Base-by-base conservation (phyloP, 2,888 invertebrate genomes). In the Nomada fucata region DNA sequence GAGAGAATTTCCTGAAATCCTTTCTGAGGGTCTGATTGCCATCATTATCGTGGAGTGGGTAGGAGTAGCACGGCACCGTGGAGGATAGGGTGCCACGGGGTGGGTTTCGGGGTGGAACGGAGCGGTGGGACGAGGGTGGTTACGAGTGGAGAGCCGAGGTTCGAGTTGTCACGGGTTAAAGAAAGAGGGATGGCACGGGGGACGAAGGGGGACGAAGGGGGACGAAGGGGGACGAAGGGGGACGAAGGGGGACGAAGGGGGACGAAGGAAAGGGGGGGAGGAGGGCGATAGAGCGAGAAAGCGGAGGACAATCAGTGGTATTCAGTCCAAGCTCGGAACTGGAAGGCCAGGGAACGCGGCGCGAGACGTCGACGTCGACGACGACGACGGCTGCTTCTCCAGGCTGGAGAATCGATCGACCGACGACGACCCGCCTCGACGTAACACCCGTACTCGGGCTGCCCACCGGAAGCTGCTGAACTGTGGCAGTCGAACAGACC, bases 1-100 rank as follows among this genome's bases (percentile, higher is more conserved):
- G 93, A 93, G 93, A 93, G 93, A 93, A 93, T 93, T 93, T 93
- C 93, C 93, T 93, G 93, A 93, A 93, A 93, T 93, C 93, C 93
- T 93, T 93, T 93, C 92, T 92, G 91, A 93, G 92, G 93, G 92
- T 91, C 92, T 93, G 93, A 93, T 93, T 93, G 93, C 93, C 93
- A 93, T 93, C 93, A 93, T 93, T 93, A 93, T 92, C 92, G 91
- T 92, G 91, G 93, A 93, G 93, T 93, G 93, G 92, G 92, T 89
- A 91, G 89, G 86, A 91, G 91, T 91, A 89, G 91, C 88, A 89
- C 89, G 88, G 85, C 84, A 86, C 86, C 81, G 86, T 86, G 85
- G 87, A 89, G 90, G 90, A 89, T 85, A 88, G 88, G 86, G 86
- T 86, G 85, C 85, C 82, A 73, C 71, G 87, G 84, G 85, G 86